These are phyloP conservation scores for Lasius fuliginosus DNA, from an alignment of 2,888 invertebrate genomes.

Conservation along the genomic window DNA sequence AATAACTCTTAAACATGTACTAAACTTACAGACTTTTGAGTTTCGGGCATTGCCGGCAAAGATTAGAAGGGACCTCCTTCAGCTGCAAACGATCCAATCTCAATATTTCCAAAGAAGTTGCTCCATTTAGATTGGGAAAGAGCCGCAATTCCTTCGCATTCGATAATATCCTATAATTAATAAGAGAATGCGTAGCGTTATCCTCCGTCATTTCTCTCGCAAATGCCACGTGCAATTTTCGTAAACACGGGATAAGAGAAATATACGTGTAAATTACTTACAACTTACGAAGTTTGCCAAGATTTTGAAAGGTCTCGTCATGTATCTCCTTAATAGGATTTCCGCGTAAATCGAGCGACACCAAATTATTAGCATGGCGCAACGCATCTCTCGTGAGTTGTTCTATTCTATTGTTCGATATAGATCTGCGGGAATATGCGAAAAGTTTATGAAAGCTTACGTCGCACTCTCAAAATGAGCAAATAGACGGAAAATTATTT, in stretches of 20 bases:
- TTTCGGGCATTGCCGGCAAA: constrained; percentile 93
- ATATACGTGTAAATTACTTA: constrained; percentile 87
- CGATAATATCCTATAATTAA: constrained; percentile 91
- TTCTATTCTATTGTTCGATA: constrained; percentile 94
- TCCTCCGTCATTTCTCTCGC: neutral
- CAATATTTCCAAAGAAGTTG: constrained; percentile 92
- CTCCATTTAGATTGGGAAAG: constrained; percentile 95
- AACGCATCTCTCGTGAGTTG: constrained; percentile 91
- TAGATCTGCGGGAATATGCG: constrained; percentile 88
- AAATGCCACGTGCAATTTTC: neutral
- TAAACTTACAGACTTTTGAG: constrained; percentile 94
- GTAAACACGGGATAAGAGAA: neutral
- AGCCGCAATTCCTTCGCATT: constrained; percentile 93
- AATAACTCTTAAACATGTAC: too few species aligned
- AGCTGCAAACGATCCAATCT: constrained; percentile 94
- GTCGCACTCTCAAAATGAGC: neutral
- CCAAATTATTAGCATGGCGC: constrained; percentile 90
- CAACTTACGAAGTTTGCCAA: constrained; percentile 93
- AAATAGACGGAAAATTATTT: constrained; percentile 21
- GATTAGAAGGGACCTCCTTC: constrained; percentile 89
- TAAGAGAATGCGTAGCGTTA: neutral
- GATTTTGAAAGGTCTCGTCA: constrained; percentile 86
- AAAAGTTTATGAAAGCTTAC: neutral
- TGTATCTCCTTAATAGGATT: constrained; percentile 83
- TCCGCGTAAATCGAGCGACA: constrained; percentile 93